A percentile compares a stretch with the other conserved stretches of the same genome.
Conservation (phyloP, 2,888 invertebrate genomes). For the Saturnia pavonia region DNA sequence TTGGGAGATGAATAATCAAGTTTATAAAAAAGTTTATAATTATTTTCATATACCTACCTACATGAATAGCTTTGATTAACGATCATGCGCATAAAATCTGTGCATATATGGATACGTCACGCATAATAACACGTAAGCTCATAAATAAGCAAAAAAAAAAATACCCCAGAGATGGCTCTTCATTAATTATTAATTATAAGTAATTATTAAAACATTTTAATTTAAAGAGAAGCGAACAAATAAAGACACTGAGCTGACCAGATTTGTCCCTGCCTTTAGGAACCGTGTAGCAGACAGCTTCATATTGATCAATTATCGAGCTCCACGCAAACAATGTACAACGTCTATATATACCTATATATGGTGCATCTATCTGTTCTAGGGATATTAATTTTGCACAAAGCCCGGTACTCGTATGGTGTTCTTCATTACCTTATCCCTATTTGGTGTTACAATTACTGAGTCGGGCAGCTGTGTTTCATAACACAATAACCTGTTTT, state of each 20-base stretch:
- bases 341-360: constrained; percentile 19
- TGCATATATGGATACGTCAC: neutral
- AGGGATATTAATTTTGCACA: constrained; percentile 27
- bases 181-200: neutral
- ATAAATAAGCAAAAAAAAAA: neutral
- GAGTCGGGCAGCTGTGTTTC: neutral
- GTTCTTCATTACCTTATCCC: constrained; percentile 9
- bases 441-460: constrained; percentile 20
- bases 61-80: neutral
- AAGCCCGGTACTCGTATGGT: constrained; percentile 20
- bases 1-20: too few relatives aligned
- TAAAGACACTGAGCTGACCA: neutral
- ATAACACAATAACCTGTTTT: neutral
- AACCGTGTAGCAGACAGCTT: constrained; percentile 19
- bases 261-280: neutral
- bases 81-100: neutral
- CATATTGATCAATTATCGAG: constrained; percentile 36
- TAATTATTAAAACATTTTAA: too few relatives aligned
- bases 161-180: neutral
- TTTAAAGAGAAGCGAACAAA: neutral
- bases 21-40: neutral
- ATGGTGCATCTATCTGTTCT: constrained; percentile 12
- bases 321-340: constrained; percentile 11
- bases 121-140: neutral
- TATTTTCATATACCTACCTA: neutral